These are phyloP conservation scores for Halotydeus destructor DNA, from an alignment of 1,140 invertebrate genomes.

Conservation along the genomic window DNA sequence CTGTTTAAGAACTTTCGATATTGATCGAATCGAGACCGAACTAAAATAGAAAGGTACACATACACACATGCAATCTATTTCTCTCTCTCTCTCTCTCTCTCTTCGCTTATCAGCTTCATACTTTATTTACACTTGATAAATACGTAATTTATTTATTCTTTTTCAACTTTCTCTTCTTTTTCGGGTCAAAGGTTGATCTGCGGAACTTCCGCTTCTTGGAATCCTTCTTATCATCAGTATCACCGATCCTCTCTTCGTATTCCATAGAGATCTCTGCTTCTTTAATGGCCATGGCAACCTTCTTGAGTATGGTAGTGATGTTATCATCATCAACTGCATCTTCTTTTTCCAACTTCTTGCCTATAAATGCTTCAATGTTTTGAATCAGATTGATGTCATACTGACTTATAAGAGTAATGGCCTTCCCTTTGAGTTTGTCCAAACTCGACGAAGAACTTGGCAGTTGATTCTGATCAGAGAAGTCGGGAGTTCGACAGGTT, in stretches of 20 bases:
- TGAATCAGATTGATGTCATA: constrained; percentile 67
- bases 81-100: too few relatives aligned
- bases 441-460: neutral
- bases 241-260: constrained; percentile 62
- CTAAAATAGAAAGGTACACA: too few relatives aligned
- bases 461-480: neutral
- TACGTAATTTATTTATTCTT: too few relatives aligned
- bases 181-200: too few relatives aligned
- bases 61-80: too few relatives aligned
- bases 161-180: too few relatives aligned
- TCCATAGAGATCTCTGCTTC: constrained; percentile 80
- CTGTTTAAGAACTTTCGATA: too few relatives aligned
- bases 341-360: constrained; percentile 41
- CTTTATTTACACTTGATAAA: too few relatives aligned
- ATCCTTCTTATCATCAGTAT: too few relatives aligned
- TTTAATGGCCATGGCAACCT: constrained; percentile 67
- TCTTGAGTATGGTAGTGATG: constrained; percentile 62
- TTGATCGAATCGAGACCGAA: too few relatives aligned
- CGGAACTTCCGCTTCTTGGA: too few relatives aligned
- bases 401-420: constrained; percentile 76
- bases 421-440: constrained; percentile 18
- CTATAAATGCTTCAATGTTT: constrained; percentile 62
- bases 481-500: constrained; percentile 45
- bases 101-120: too few relatives aligned
- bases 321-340: constrained; percentile 39